These are phyloP conservation scores for Eulemur rufifrons DNA, from an alignment of 2,113 vertebrate genomes.

Conservation along the genomic window DNA sequence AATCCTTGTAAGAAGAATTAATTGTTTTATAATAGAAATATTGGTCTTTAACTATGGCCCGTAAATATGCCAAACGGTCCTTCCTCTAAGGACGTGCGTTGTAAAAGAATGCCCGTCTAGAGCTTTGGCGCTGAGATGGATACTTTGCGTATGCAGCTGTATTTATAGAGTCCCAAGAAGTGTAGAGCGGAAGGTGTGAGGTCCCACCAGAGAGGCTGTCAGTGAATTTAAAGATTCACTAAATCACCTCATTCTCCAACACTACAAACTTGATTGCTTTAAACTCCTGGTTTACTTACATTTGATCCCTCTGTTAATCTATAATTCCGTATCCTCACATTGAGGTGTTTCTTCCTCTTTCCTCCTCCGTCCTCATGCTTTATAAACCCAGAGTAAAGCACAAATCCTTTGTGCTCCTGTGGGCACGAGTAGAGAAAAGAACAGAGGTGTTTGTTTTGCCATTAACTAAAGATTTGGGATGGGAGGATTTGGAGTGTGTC, in stretches of 20 bases:
- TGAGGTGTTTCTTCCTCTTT: not conserved
- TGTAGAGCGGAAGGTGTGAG: not conserved
- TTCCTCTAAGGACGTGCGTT: not conserved
- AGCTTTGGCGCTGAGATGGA: not conserved
- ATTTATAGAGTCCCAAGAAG: not conserved
- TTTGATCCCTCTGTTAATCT: not conserved
- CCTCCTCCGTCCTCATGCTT: not conserved
- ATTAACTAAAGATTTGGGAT: not conserved
- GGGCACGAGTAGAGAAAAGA: not conserved
- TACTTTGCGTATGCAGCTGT: not conserved
- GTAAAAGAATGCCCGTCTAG: not conserved
- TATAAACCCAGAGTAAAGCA: not conserved
- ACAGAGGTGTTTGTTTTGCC: not conserved
- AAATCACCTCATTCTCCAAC: not conserved
- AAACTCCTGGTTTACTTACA: not conserved
- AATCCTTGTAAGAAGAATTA: not conserved
- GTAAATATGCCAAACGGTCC: not conserved
- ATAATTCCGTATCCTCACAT: not conserved
- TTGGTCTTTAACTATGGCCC: not conserved
- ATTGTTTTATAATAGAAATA: not conserved
- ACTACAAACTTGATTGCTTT: not conserved
- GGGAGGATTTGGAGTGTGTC: not conserved
- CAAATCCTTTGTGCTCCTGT: not conserved
- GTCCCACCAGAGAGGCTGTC: not conserved
- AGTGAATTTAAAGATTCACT: not conserved